Evolutionary conservation across 2,797 vertebrate species (phyloP).

Genomic region (Toxotes lorentzi): DNA sequence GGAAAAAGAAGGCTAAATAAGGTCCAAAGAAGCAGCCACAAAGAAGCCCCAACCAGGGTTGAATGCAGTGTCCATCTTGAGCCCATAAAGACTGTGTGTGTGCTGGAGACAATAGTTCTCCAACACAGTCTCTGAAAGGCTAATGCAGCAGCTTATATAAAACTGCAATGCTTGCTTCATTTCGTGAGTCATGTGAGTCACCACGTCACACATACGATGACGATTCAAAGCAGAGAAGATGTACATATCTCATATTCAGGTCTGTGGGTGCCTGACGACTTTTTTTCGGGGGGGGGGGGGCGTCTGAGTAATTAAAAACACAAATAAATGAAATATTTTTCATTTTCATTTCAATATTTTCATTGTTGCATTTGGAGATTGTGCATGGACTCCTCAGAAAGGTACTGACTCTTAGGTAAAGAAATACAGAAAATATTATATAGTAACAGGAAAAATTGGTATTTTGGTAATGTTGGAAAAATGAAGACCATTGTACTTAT

Average conservation of each 20-base stretch:
- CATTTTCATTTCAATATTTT: too few species aligned
- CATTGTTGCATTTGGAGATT: too few species aligned
- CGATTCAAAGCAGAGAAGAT: neutral
- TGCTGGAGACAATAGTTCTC: neutral
- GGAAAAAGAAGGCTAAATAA: conserved; percentile 23
- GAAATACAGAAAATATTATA: neutral
- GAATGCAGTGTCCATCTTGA: conserved; percentile 17
- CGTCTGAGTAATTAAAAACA: too few species aligned
- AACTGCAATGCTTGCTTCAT: neutral
- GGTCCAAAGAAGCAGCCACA: conserved; percentile 26
- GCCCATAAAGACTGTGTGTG: conserved; percentile 44
- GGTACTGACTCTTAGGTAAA: neutral
- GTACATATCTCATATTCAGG: neutral
- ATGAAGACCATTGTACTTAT: neutral
- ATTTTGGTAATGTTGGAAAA: neutral
- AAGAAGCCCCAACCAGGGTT: conserved; percentile 6
- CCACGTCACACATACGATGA: conserved; percentile 48
- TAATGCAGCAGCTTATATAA: conserved; percentile 25
- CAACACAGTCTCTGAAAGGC: conserved; percentile 2
- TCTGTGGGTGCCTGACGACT: neutral
- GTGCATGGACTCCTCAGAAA: too few species aligned
- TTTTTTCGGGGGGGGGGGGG: too few species aligned
- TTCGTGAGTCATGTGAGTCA: conserved; percentile 50
- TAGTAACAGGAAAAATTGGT: too few species aligned
- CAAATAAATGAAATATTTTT: too few species aligned